Evolutionary conservation across 2,888 invertebrate genomes (phyloP).

Genomic region (Graphium colonna): DNA sequence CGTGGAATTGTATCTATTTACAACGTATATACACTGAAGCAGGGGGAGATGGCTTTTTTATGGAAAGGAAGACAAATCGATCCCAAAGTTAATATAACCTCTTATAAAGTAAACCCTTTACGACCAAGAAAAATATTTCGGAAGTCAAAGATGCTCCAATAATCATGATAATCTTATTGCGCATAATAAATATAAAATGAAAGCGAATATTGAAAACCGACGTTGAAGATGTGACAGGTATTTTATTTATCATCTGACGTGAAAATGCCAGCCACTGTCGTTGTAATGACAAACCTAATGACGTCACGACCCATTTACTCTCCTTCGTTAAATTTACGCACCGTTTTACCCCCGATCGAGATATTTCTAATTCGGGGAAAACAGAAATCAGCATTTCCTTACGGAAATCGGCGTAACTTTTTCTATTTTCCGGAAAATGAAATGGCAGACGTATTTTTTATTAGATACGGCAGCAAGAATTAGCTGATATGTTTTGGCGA

Average conservation of each 20-base stretch:
- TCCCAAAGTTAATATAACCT: too few species aligned
- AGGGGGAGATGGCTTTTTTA: too few species aligned
- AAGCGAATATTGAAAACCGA: not conserved
- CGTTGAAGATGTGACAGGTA: constrained; percentile 7
- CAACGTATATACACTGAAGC: too few species aligned
- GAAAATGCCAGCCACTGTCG: constrained; percentile 11
- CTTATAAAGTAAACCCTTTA: too few species aligned
- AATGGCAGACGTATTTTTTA: constrained; percentile 12
- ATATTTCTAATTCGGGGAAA: constrained; percentile 31
- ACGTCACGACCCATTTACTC: constrained; percentile 23
- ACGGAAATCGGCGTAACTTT: constrained; percentile 19
- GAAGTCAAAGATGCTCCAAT: too few species aligned
- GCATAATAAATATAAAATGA: too few species aligned
- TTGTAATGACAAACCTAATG: constrained; percentile 23
- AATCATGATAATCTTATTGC: too few species aligned
- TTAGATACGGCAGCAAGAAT: constrained; percentile 12
- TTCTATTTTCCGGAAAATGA: constrained; percentile 13
- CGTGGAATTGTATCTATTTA: too few species aligned
- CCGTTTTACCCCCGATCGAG: constrained; percentile 23
- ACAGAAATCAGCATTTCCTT: constrained; percentile 25
- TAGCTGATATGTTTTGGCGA: constrained; percentile 13
- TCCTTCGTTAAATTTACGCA: constrained; percentile 21
- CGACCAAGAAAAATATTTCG: too few species aligned
- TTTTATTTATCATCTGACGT: constrained; percentile 18
- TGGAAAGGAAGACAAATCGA: too few species aligned